phyloP scores from a whole-genome alignment of 2,797 vertebrate species.

The Peromyscus nudipes region DNA sequence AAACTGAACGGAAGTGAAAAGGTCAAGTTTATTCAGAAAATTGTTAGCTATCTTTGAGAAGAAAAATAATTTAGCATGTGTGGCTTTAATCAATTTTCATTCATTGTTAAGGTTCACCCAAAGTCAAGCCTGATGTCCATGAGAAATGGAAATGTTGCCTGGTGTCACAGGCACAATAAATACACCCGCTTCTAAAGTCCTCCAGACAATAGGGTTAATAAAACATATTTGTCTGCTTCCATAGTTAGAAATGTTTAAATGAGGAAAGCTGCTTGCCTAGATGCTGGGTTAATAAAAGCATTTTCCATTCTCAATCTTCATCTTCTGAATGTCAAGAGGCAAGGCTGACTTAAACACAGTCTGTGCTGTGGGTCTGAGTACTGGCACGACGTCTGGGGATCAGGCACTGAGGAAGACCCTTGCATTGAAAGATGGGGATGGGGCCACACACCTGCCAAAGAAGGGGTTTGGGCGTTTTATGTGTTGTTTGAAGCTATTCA shows the following conservation, averaged over 20 bases:
- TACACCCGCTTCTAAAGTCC: slow-evolving; percentile 64
- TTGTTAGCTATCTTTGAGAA: slow-evolving; percentile 58
- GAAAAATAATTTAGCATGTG: slow-evolving; percentile 68
- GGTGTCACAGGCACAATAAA: slow-evolving; percentile 70
- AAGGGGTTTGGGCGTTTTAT: background rate
- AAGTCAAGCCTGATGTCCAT: slow-evolving; percentile 70
- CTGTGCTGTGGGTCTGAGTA: background rate
- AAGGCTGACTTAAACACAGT: slow-evolving; percentile 61
- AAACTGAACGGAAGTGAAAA: slow-evolving; percentile 74
- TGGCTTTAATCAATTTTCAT: slow-evolving; percentile 82
- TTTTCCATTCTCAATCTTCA: slow-evolving; percentile 73
- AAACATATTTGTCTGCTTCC: slow-evolving; percentile 72
- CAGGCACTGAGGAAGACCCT: background rate
- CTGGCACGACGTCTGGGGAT: background rate
- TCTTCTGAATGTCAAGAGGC: slow-evolving; percentile 61
- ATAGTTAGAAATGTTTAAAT: slow-evolving; percentile 73
- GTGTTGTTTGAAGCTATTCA: background rate
- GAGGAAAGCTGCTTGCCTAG: slow-evolving; percentile 65
- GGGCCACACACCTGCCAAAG: background rate
- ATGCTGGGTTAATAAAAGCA: slow-evolving; percentile 73
- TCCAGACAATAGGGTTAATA: slow-evolving; percentile 77
- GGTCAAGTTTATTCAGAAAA: slow-evolving; percentile 80
- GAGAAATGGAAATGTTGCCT: slow-evolving; percentile 68
- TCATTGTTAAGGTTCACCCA: slow-evolving; percentile 78
- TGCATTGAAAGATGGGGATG: background rate